phyloP scores from a whole-genome alignment of 2,113 vertebrate genomes.

The Gobiocypris rarus region DNA sequence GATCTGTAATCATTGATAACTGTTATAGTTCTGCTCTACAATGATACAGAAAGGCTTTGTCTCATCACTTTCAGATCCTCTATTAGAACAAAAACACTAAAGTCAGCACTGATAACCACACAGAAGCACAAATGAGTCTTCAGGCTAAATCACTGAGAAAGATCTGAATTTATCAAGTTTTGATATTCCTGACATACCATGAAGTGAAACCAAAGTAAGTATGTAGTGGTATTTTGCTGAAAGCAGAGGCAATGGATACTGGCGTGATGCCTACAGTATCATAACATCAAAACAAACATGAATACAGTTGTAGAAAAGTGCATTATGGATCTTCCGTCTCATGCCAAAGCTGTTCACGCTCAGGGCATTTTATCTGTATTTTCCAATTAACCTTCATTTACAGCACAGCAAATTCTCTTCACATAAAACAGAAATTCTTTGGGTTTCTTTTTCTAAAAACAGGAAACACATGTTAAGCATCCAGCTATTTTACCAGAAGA shows the following conservation, averaged over 20 bases:
- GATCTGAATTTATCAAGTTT: constrained; percentile 40
- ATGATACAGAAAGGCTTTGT: not conserved
- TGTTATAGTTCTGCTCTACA: not conserved
- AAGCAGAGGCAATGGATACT: constrained; percentile 3
- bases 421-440: constrained; percentile 22
- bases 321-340: not conserved
- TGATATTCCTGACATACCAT: constrained; percentile 28
- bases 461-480: not conserved
- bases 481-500: not conserved
- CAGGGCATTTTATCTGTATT: not conserved
- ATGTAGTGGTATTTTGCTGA: constrained; percentile 8
- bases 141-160: not conserved
- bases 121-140: not conserved
- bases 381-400: not conserved
- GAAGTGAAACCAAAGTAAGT: constrained; percentile 11
- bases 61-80: constrained; percentile 10
- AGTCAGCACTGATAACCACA: not conserved
- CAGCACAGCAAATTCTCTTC: not conserved
- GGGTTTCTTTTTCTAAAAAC: constrained; percentile 33
- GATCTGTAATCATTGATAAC: too few species aligned
- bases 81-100: not conserved
- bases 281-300: constrained; percentile 8
- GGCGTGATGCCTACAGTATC: not conserved
- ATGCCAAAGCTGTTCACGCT: not conserved
- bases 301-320: constrained; percentile 15